Evolutionary conservation across 2,888 invertebrate genomes (phyloP).

Genomic region (Himalopsyche tibetana): DNA sequence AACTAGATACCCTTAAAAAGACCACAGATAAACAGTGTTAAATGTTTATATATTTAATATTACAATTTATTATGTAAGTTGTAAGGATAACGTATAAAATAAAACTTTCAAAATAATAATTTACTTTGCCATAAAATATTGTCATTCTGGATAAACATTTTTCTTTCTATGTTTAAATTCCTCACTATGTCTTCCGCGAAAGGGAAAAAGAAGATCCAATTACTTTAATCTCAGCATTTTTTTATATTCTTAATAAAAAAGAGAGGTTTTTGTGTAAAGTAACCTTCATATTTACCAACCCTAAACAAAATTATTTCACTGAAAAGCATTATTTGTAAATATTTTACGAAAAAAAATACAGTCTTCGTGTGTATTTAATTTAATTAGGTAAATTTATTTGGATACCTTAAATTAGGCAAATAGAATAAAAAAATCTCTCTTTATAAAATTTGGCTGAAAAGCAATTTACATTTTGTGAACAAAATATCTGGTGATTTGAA

Average conservation of each 20-base stretch:
- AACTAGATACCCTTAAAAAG: too few species aligned
- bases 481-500: constrained; percentile 20
- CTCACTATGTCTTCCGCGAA: background rate
- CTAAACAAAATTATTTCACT: constrained; percentile 29
- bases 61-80: too few species aligned
- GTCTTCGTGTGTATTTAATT: constrained; percentile 26
- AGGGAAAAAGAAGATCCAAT: constrained; percentile 14
- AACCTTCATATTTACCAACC: constrained; percentile 16
- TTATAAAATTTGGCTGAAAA: background rate
- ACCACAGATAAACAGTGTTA: too few species aligned
- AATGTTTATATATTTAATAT: too few species aligned
- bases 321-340: constrained; percentile 16
- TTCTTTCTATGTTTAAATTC: background rate
- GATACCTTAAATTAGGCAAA: constrained; percentile 42
- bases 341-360: constrained; percentile 28
- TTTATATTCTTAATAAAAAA: constrained; percentile 13
- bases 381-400: constrained; percentile 21
- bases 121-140: background rate
- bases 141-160: background rate
- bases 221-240: constrained; percentile 27
- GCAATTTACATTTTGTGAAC: constrained; percentile 15
- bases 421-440: constrained; percentile 22
- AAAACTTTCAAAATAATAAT: too few species aligned
- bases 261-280: background rate
- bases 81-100: too few species aligned